These are phyloP conservation scores for Autographa gamma DNA, from an alignment of 2,888 invertebrate species.

Conservation along the genomic window DNA sequence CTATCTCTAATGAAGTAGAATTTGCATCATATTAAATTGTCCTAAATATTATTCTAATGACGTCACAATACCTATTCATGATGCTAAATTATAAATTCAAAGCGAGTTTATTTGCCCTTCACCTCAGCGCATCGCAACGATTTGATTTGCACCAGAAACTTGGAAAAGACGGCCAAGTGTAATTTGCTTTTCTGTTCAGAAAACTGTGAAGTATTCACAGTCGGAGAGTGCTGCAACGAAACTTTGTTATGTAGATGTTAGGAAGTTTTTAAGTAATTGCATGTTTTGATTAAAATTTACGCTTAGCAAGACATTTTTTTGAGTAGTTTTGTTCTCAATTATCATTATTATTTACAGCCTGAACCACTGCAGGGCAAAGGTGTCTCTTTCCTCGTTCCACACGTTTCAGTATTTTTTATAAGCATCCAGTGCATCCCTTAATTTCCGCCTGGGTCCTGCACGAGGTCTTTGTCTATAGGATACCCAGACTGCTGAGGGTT, in stretches of 20 bases:
- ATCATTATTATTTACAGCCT: no score
- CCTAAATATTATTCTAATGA: not conserved
- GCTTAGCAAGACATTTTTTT: not conserved
- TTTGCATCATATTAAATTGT: not conserved
- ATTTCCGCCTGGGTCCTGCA: no score
- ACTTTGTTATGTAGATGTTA: not conserved
- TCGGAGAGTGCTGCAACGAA: not conserved
- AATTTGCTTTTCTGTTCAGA: not conserved
- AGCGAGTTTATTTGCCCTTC: constrained; percentile 1
- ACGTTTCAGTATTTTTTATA: no score
- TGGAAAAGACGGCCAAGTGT: not conserved
- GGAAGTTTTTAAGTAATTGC: not conserved
- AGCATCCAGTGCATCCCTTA: no score
- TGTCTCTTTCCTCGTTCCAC: no score
- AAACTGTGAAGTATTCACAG: not conserved
- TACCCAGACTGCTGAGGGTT: no score
- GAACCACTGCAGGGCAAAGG: no score
- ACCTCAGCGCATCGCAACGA: constrained; percentile 1
- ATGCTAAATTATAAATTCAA: not conserved
- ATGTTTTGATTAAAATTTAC: not conserved
- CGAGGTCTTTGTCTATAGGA: no score
- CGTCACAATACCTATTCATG: not conserved
- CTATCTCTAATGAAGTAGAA: not conserved
- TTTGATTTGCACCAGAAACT: not conserved
- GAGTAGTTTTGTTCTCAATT: not conserved